Percentiles rank a stretch among this genome's conserved stretches.
Conservation (phyloP, 1,140 invertebrate species). For the Euborellia annulipes region DNA sequence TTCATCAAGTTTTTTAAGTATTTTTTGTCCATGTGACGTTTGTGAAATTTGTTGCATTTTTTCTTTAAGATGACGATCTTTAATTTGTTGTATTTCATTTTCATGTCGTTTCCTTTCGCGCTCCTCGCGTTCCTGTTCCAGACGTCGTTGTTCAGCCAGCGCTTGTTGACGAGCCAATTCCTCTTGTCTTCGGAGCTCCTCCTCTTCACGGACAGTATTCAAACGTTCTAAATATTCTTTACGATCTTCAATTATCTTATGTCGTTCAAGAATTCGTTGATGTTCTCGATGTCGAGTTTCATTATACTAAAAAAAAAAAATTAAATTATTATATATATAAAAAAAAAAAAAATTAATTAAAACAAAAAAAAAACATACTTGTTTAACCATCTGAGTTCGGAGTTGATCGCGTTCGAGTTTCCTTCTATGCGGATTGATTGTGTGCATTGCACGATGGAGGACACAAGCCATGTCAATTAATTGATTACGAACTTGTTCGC, state of each 20-base stretch:
- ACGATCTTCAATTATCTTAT: constrained; percentile 89
- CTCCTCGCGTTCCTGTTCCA: constrained; percentile 75
- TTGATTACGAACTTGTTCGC: constrained; percentile 86
- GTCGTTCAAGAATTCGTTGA: constrained; percentile 67
- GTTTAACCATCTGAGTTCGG: constrained; percentile 55
- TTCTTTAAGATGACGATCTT: constrained; percentile 66
- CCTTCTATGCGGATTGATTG: constrained; percentile 67
- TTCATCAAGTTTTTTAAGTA: constrained; percentile 82
- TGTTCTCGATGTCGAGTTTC: constrained; percentile 77
- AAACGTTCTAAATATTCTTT: constrained; percentile 90
- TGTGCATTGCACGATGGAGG: constrained; percentile 56
- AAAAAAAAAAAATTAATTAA: too few species aligned
- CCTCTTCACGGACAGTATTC: constrained; percentile 67
- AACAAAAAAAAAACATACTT: too few species aligned
- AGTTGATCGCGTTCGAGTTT: constrained; percentile 59
- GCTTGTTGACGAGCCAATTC: constrained; percentile 63
- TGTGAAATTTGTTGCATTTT: constrained; percentile 77
- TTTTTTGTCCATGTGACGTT: constrained; percentile 77
- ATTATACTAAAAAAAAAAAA: too few species aligned
- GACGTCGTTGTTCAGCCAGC: constrained; percentile 69
- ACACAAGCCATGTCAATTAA: constrained; percentile 79
- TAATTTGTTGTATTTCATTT: constrained; percentile 71
- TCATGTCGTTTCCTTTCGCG: constrained; percentile 59
- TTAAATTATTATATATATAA: too few species aligned
- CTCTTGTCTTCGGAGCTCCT: constrained; percentile 70